Evolutionary conservation across 2,113 vertebrate genomes (phyloP).

Genomic region (Nothocercus nigrocapillus): DNA sequence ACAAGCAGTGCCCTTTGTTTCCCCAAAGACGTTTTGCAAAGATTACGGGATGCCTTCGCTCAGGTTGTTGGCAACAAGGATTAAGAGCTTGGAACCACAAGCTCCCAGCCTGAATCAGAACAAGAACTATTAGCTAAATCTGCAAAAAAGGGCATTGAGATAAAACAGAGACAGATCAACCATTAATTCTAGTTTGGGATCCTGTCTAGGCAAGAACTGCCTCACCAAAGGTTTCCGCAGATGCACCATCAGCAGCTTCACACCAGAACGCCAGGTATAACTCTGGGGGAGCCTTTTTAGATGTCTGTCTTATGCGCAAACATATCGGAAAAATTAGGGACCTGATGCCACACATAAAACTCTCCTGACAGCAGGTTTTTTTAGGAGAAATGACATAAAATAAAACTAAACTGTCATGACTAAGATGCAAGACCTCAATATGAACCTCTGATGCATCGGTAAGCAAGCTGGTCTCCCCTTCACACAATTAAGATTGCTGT

Average conservation of each 20-base stretch:
- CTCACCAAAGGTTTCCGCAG: background rate
- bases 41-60: rapidly evolving
- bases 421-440: background rate
- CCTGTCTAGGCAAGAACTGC: background rate
- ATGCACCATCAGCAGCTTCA: background rate
- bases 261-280: rapidly evolving
- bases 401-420: background rate
- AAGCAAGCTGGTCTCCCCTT: conserved; percentile 12
- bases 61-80: background rate
- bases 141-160: rapidly evolving
- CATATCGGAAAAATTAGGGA: no score
- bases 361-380: background rate
- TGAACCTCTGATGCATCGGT: background rate
- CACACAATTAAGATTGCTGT: background rate
- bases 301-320: background rate
- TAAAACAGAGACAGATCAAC: background rate
- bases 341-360: background rate
- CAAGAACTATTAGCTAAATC: no score
- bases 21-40: background rate
- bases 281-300: background rate
- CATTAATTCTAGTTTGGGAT: rapidly evolving
- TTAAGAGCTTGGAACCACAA: background rate
- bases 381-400: background rate
- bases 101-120: rapidly evolving
- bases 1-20: background rate